These are phyloP conservation scores for Lordiphosa collinella DNA, from an alignment of 1,140 invertebrate genomes.

Conservation along the genomic window DNA sequence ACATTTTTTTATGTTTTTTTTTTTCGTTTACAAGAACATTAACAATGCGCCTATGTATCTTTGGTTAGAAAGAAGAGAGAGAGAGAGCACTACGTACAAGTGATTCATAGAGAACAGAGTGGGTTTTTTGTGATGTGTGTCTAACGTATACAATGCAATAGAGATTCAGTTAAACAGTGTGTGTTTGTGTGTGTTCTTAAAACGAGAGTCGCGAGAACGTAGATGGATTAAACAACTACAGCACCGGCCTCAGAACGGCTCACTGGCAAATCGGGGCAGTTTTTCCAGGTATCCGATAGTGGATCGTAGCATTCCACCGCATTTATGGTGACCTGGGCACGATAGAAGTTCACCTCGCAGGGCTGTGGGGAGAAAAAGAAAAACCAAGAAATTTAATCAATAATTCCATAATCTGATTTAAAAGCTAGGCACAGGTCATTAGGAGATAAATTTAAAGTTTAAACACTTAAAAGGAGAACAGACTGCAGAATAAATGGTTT, in stretches of 20 bases:
- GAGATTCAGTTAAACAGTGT: constrained; percentile 34
- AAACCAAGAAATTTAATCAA: background rate
- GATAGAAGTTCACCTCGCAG: constrained; percentile 89
- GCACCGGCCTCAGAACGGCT: constrained; percentile 92
- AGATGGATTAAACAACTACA: constrained; percentile 81
- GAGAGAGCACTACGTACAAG: constrained; percentile 52
- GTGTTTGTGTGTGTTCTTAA: constrained; percentile 33
- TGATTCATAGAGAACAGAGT: constrained; percentile 33
- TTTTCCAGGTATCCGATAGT: constrained; percentile 87
- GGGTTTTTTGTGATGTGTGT: constrained; percentile 36
- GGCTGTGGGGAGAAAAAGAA: constrained; percentile 72
- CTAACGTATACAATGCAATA: constrained; percentile 61
- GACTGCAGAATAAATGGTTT: no score
- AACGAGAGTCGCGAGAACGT: constrained; percentile 30
- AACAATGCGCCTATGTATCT: constrained; percentile 43
- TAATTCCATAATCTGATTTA: no score
- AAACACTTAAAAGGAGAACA: no score
- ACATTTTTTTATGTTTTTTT: constrained; percentile 19
- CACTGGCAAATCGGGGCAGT: constrained; percentile 87
- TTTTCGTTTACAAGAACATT: constrained; percentile 32
- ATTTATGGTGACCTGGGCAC: constrained; percentile 89
- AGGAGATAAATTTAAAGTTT: no score
- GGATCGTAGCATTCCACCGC: constrained; percentile 92
- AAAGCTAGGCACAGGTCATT: no score
- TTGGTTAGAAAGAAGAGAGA: constrained; percentile 26